phyloP scores from a whole-genome alignment of 1,140 invertebrate species.

The Drosophila pseudoobscura region DNA sequence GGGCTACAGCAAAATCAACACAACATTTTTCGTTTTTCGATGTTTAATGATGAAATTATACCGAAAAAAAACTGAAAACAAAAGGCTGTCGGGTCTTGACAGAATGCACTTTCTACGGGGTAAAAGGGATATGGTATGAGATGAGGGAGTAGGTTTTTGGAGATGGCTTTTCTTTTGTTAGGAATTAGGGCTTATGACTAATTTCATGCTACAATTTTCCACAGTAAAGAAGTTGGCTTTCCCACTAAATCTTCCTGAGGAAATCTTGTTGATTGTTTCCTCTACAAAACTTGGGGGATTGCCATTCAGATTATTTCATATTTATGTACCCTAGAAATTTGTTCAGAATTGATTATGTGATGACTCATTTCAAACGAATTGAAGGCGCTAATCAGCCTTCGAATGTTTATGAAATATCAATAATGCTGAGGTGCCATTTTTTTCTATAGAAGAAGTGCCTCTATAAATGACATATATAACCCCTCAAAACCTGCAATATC shows the following conservation, averaged over 20 bases:
- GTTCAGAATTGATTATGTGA: slow-evolving; percentile 3
- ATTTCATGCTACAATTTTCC: too few species aligned
- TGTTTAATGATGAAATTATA: slow-evolving; percentile 41
- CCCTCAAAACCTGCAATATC: background rate
- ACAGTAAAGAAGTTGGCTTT: too few species aligned
- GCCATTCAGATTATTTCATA: background rate
- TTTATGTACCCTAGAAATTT: background rate
- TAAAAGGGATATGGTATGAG: slow-evolving; percentile 8
- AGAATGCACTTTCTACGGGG: slow-evolving; percentile 47
- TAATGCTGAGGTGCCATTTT: background rate
- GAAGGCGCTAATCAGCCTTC: too few species aligned
- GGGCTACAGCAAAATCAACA: slow-evolving; percentile 25
- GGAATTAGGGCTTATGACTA: too few species aligned
- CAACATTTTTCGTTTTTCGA: slow-evolving; percentile 14
- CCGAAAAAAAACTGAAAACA: slow-evolving; percentile 22
- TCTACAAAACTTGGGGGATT: background rate
- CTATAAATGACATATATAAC: too few species aligned
- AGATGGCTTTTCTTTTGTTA: background rate
- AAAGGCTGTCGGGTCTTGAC: background rate
- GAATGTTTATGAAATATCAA: too few species aligned
- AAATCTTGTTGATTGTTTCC: background rate
- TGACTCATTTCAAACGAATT: slow-evolving; percentile 13
- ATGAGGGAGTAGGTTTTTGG: background rate
- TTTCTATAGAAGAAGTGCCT: background rate
- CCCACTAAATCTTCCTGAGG: too few species aligned